These are phyloP conservation scores for Nymphalis io DNA, from an alignment of 1,140 invertebrate species.

Conservation along the genomic window DNA sequence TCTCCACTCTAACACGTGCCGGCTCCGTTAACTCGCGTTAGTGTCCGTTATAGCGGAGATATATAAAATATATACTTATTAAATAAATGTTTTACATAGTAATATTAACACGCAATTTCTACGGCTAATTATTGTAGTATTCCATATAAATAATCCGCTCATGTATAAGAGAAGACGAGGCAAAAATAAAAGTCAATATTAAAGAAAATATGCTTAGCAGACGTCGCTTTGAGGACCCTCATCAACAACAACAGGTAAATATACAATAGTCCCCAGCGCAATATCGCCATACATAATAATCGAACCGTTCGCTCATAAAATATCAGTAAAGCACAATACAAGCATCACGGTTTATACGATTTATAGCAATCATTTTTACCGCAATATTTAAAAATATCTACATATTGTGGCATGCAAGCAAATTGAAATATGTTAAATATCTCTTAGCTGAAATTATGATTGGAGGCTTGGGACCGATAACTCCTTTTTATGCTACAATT, in stretches of 20 bases:
- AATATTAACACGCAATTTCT: too few species aligned
- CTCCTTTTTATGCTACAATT: constrained; percentile 71
- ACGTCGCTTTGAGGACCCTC: background rate
- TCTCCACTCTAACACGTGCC: too few species aligned
- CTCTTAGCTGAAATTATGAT: constrained; percentile 62
- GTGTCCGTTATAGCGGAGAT: too few species aligned
- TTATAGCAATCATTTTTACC: constrained; percentile 61
- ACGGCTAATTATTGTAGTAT: too few species aligned
- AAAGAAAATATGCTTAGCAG: background rate
- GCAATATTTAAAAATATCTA: constrained; percentile 57
- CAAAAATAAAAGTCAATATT: background rate
- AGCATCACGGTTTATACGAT: constrained; percentile 44
- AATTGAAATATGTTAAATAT: constrained; percentile 41
- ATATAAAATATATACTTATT: too few species aligned
- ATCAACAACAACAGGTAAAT: constrained; percentile 28
- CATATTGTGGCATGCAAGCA: constrained; percentile 27
- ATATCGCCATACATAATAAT: constrained; percentile 34
- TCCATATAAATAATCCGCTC: too few species aligned
- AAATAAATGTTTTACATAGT: too few species aligned
- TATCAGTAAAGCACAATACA: constrained; percentile 41
- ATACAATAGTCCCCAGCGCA: constrained; percentile 27
- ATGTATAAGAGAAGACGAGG: background rate
- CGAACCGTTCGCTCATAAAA: constrained; percentile 43
- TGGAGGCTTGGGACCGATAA: constrained; percentile 70
- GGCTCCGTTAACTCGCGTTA: too few species aligned